These are phyloP conservation scores for Argyra leucocephala DNA, from an alignment of 2,888 invertebrate genomes.

Conservation along the genomic window DNA sequence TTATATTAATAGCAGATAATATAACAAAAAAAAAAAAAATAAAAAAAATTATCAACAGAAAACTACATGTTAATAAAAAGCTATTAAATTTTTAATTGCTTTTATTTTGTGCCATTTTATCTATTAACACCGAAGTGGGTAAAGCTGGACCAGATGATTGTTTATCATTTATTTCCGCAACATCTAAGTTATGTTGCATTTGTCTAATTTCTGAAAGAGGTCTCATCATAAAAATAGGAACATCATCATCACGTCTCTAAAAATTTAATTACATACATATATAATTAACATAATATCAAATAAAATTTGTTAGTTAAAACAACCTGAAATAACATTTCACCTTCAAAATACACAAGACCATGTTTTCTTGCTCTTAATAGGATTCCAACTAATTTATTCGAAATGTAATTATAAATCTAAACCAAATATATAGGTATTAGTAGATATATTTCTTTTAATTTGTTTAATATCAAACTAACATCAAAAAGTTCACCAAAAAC, in stretches of 20 bases:
- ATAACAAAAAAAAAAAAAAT: no score
- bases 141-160: constrained; percentile 50
- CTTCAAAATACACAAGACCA: constrained; percentile 83
- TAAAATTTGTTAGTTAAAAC: no score
- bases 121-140: constrained; percentile 36
- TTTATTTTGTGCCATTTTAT: constrained; percentile 22
- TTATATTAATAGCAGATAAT: no score
- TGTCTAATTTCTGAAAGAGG: constrained; percentile 63
- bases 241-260: constrained; percentile 86
- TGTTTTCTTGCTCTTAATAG: constrained; percentile 86
- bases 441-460: neutral
- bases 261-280: constrained; percentile 28
- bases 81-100: neutral
- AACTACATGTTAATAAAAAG: no score
- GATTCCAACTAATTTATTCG: constrained; percentile 89
- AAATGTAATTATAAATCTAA: constrained; percentile 82
- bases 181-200: constrained; percentile 53
- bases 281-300: neutral
- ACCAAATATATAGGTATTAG: neutral
- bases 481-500: constrained; percentile 83
- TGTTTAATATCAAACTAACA: constrained; percentile 44
- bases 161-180: constrained; percentile 52
- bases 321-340: constrained; percentile 89
- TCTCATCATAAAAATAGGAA: constrained; percentile 72
- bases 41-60: no score